Evolutionary conservation across 2,113 vertebrate genomes (phyloP), one percentile per base, ranked within the genome.

Genomic region (Struthio camelus): DNA sequence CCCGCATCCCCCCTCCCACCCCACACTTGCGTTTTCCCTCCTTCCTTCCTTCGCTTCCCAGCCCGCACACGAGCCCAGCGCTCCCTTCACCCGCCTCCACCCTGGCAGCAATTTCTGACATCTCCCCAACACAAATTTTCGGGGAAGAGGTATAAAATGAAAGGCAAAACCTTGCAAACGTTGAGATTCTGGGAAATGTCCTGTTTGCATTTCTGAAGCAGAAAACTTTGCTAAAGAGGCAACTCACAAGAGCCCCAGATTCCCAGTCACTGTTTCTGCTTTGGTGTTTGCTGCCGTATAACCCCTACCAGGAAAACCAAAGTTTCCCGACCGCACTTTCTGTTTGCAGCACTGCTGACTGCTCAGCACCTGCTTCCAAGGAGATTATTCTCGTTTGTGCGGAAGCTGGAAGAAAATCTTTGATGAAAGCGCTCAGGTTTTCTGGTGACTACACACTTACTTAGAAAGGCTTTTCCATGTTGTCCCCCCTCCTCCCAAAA

Each of bases 211-310:
- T 59, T 40, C 72, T 12, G 19, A 3, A 1, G 28, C 56, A 58
- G 20, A 36, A 51, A 34, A 9, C 5, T 0, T 28, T 77, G 23
- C 27, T 34, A 19, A 46, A 13, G 18, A 4, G 44, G 65, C 51
- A 78, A 18, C 14, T 30, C 51, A 1, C 2, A 0, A 1, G 0
- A 78, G 23, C 19, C 42, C 44, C 24, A 22, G 59, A 2, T 9
- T 27, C 56, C 77, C 17, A 2, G 32, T 42, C 1, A 3, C 38
- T 32, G 14, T 22, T 89, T 34, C 80, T 61, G 34, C 72, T 53
- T 66, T 20, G 36, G 64, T 3, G 1, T 40, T 61, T 18, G 38
- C 17, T 40, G 32, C 58, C 13, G 3, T 28, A 46, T 51, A 36
- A 59, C 12, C 25, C 64, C 58, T 5, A 2, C 25, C 30, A 54